A percentile compares a stretch with the other conserved stretches of the same genome.
Conservation (phyloP, 2,888 invertebrate genomes). For the Hirudinaria manillensis region DNA sequence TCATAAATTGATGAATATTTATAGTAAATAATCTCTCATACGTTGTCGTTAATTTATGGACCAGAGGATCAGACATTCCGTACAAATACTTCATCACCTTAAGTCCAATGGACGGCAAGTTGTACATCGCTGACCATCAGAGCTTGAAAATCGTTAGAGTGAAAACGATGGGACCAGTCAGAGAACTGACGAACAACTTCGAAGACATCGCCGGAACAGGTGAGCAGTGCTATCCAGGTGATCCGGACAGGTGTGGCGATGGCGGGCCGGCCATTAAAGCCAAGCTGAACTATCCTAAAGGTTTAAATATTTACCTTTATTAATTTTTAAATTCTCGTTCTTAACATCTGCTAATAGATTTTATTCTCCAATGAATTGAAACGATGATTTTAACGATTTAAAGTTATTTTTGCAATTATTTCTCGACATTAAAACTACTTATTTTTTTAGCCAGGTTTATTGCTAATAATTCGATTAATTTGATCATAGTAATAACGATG, state of each 20-base stretch:
- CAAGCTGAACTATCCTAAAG: constrained; percentile 83
- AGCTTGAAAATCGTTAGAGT: constrained; percentile 48
- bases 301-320: constrained; percentile 48
- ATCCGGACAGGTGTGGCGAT: constrained; percentile 80
- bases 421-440: too few relatives aligned
- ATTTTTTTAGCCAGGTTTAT: too few relatives aligned
- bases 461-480: too few relatives aligned
- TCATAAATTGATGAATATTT: too few relatives aligned
- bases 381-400: background rate
- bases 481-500: too few relatives aligned
- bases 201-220: constrained; percentile 91
- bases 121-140: constrained; percentile 89
- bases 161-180: constrained; percentile 52
- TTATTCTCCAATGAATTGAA: background rate
- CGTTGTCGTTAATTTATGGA: too few relatives aligned
- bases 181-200: constrained; percentile 65
- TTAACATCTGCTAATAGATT: background rate
- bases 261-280: constrained; percentile 83
- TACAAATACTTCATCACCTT: constrained; percentile 94
- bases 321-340: background rate
- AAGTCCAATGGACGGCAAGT: constrained; percentile 87
- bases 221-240: constrained; percentile 67
- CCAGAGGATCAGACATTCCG: constrained; percentile 66
- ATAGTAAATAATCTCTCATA: too few relatives aligned
- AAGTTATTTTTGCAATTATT: too few relatives aligned